Evolutionary conservation across 2,888 invertebrate species (phyloP), one percentile per base, ranked within the genome.

Genomic region (Amblyjoppa fuscipennis): DNA sequence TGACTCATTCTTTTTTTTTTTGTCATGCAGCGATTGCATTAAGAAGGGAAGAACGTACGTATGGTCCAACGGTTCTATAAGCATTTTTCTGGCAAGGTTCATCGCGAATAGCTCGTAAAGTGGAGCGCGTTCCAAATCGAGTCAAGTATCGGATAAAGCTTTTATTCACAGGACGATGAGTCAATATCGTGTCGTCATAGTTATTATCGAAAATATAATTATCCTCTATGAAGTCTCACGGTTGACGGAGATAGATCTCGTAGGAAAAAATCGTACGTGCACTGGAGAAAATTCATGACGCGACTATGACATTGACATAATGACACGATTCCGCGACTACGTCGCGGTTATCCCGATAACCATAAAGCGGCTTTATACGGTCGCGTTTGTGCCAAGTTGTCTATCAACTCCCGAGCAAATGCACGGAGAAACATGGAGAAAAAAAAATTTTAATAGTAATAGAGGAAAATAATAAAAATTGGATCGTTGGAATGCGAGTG

Each of bases 381-480:
- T 16, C 82, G 71, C 81, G 73, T 86, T 84, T 84, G 83, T 87
- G 87, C 86, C 87, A 86, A 87, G 87, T 87, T 87, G 86, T 86
- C 82, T 71, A 76, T 53, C 86, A 78, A 75, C 83, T 73, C 20
- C 20, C 49, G 34, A 70, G 70, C 64, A 80, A 86, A 81, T 82
- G 82, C 71, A 16, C 53, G 70, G 28, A 80, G 49, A 75, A n/a
- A 64, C 45, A 73, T 56, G 41, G 13, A 20, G 2, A 20, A n/a
- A 74, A 71, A 59, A 69, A 45, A 69, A n/a, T 20, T 20, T 20
- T 20, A 71, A 28, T 38, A 13, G 25, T 9, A 76, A 69, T 71
- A 69, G 28, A 61, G 28, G 28, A 53, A 71, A 51, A 71, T 51
- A 83, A 86, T 83, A 59, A 68, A 79, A 76, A 80, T 75, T 78